Evolutionary conservation across 2,113 vertebrate genomes (phyloP), one percentile per base, ranked within the genome.

Genomic region (Neolamprologus kungweensis): DNA sequence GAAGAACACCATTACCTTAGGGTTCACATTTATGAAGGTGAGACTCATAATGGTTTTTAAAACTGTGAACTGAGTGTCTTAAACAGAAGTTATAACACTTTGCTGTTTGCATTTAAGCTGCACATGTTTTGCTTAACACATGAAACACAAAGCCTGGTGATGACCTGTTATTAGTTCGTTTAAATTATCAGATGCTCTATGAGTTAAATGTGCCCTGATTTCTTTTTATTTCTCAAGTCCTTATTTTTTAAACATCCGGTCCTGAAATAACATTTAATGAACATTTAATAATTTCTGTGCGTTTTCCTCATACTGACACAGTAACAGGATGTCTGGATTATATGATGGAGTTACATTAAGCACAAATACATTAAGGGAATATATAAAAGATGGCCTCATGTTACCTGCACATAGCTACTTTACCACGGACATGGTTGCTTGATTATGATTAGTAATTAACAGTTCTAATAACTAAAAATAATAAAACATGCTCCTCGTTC

Each of bases 121-220:
- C 58, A 33, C 1, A 4, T 0, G 28, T 19, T 33, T 3, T 60
- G 2, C 0, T 60, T 60, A 60, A 60, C 28, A 33, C 28, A 0
- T 60, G 2, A 60, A 60, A 60, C 28, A 33, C 57, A 19, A 17
- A 31, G 57, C 57, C 5, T 19, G 58, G 28, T 33, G 16, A 60
- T 11, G 58, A 60, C 58, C 16, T 33, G 58, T 33, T 3, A 60
- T 60, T 33, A 7, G 2, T 60, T 60, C 0, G 0, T 63, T 35
- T 63, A 35, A 63, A 63, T 33, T 63, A 63, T n/a, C 1, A 0
- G 9, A 7, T 63, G 31, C 9, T 63, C 1, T 35, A 1, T 12
- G 58, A 0, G 9, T 63, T 63, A 12, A 63, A 35, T n/a, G 31
- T 12, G 58, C 9, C 16, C 57, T 10, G 57, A 60, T 60, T 60